A percentile compares a stretch with the other conserved stretches of the same genome.
phyloP scores from a whole-genome alignment of 2,888 invertebrate species.

The Melipona bicolor region DNA sequence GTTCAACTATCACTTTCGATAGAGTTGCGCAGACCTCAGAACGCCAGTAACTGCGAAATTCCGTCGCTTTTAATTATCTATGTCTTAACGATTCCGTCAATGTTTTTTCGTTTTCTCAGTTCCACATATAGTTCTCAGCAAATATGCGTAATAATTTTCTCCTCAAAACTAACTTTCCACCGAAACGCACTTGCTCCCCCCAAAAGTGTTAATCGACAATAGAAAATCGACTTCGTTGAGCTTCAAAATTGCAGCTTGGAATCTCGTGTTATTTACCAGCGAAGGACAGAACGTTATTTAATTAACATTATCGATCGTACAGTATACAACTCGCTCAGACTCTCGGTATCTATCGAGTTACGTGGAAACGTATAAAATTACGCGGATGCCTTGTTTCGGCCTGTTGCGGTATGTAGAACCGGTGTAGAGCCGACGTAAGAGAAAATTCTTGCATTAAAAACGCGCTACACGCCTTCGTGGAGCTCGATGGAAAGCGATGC shows the following conservation, averaged over 20 bases:
- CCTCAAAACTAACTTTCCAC: background rate
- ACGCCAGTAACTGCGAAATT: constrained; percentile 26
- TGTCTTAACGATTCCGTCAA: background rate
- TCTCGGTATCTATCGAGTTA: constrained; percentile 31
- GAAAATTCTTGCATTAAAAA: constrained; percentile 58
- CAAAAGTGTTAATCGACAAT: too few relatives aligned
- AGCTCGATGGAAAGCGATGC: constrained; percentile 24
- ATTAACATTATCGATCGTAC: constrained; percentile 7
- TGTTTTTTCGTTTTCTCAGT: background rate
- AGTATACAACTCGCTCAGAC: background rate
- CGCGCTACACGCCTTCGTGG: constrained; percentile 38
- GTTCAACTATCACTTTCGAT: constrained; percentile 55
- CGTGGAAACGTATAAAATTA: constrained; percentile 48
- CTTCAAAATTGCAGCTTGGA: background rate
- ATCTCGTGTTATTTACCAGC: too few relatives aligned
- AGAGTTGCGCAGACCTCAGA: constrained; percentile 5
- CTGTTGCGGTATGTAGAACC: constrained; percentile 26
- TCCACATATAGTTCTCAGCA: too few relatives aligned
- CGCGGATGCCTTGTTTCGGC: constrained; percentile 49
- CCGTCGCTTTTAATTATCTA: constrained; percentile 26
- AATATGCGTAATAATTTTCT: background rate
- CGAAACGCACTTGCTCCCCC: background rate
- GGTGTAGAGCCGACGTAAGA: constrained; percentile 40
- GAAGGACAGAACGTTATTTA: too few relatives aligned
- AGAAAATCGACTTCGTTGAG: background rate